Base-by-base conservation (phyloP, 2,888 invertebrate genomes). In the Pristionchus maxplancki region DNA sequence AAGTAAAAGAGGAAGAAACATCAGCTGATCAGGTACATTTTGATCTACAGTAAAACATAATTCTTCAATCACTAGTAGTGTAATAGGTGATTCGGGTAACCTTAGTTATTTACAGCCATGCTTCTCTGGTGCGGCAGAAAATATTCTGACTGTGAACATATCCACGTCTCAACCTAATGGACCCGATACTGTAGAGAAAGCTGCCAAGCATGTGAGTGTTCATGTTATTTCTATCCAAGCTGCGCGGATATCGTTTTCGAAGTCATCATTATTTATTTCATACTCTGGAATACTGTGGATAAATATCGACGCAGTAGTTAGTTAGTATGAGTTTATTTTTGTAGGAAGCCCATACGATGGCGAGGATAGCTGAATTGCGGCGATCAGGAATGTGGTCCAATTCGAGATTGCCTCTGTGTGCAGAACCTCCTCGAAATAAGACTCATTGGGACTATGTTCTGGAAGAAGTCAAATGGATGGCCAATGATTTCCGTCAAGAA, bases 361-460 rank as follows among this genome's bases (percentile, higher is more conserved):
- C 97, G 94, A 96, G 98, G 95, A 97, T 98, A 94, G 96, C 97
- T 44, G 98, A 98, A 95, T 96, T 99, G 93, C 97, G 98, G 15
- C 24, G 88, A 48, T 24, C 58, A 2, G 99, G 98, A 64, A 96
- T 98, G 94, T 98, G 98, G 99, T 97, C 98, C 87, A 97, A 94
- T 1, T 91, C 95, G 37, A 92, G 95, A 34, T 92, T 96, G 71
- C 94, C 94, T 6, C 90, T 92, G 71, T 96, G 97, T 91, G 97
- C 97, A 95, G 98, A 98, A 95, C 97, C 98, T 92, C 96, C 97
- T 90, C 96, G 98, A 90, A 96, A 96, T 87, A 99, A 98, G 96
- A 97, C 97, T 48, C 99, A 99, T 95, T 99, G 99, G 98, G 99
- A 99, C 95, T 99, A 98, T 95, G 96, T 99, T 91, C 96, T 99